These are phyloP conservation scores for Cyanistes caeruleus DNA, from an alignment of 2,113 vertebrate genomes.

Conservation along the genomic window DNA sequence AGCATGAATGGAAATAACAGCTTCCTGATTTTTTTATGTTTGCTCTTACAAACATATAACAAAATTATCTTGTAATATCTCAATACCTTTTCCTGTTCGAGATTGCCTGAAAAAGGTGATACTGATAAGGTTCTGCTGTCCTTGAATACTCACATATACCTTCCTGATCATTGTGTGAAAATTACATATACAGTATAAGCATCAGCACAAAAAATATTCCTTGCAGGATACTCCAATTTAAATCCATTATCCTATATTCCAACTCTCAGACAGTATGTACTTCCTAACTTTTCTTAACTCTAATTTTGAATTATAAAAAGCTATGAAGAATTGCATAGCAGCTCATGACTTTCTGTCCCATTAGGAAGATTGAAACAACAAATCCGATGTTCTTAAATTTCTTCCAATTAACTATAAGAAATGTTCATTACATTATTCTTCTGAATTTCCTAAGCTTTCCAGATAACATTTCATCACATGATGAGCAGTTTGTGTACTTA, in stretches of 20 bases:
- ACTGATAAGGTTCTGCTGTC: neutral
- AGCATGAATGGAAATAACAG: neutral
- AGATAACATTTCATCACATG: conserved; percentile 4
- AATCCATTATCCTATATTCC: neutral
- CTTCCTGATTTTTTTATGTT: neutral
- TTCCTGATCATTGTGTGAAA: neutral
- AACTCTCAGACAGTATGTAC: neutral
- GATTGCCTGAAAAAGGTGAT: neutral
- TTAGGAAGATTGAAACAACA: neutral
- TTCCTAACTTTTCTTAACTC: neutral
- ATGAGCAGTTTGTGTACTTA: conserved; percentile 40
- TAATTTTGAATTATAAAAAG: neutral
- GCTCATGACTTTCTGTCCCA: neutral
- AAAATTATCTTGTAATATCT: neutral
- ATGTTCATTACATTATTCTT: neutral
- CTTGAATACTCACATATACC: neutral
- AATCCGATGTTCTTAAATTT: neutral
- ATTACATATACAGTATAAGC: neutral
- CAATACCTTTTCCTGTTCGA: neutral
- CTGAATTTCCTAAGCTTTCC: conserved; percentile 23
- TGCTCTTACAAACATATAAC: neutral
- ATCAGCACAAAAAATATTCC: neutral
- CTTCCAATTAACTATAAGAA: neutral
- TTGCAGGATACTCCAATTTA: neutral
- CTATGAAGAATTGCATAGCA: neutral